phyloP scores from a whole-genome alignment of 2,113 vertebrate species.

The Paradoxurus hermaphroditus region DNA sequence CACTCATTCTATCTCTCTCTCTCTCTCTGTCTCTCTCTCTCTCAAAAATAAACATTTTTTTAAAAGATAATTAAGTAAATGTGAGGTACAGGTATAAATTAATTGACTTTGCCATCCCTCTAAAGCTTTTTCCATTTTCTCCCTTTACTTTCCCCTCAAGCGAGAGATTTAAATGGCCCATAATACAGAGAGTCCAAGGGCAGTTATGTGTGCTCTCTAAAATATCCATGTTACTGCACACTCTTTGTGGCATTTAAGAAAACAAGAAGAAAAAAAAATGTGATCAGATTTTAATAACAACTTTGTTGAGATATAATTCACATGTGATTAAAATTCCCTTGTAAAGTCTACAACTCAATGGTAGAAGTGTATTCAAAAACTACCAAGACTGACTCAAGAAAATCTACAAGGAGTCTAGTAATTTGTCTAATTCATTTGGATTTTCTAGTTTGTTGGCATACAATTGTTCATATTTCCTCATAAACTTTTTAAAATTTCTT shows the following conservation, averaged over 20 bases:
- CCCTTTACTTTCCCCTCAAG: background rate
- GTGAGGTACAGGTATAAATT: background rate
- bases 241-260: background rate
- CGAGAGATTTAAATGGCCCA: background rate
- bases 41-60: too few species aligned
- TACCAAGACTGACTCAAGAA: background rate
- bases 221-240: background rate
- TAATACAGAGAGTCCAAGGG: background rate
- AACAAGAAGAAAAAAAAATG: background rate
- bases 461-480: background rate
- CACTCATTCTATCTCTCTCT: too few species aligned
- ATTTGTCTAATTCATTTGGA: background rate
- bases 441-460: background rate
- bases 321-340: background rate
- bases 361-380: background rate
- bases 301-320: slow-evolving; percentile 1
- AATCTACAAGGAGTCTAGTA: background rate
- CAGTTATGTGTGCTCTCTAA: background rate
- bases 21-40: too few species aligned
- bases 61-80: background rate
- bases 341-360: background rate
- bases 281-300: background rate
- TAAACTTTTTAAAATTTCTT: background rate
- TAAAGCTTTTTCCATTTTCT: background rate
- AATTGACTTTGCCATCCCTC: background rate